A percentile compares a stretch with the other conserved stretches of the same genome.
Evolutionary conservation across 2,113 vertebrate species (phyloP).

Genomic region (Melanocharis versteri): DNA sequence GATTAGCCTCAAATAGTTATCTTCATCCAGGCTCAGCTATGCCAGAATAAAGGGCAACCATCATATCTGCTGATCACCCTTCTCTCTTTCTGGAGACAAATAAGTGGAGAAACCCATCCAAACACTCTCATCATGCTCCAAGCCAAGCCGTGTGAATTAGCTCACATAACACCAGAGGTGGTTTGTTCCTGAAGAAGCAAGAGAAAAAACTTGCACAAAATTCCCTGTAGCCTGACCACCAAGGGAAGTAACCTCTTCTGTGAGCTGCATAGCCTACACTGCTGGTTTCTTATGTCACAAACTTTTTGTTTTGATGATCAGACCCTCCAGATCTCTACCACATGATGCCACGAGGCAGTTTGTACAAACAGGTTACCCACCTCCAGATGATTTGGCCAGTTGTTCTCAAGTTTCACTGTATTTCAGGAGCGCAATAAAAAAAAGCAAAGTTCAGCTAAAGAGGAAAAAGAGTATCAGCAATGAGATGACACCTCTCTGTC

Average conservation of each 20-base stretch:
- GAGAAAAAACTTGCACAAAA: neutral
- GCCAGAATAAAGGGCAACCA: neutral
- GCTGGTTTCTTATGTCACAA: neutral
- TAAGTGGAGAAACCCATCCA: neutral
- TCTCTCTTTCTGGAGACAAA: neutral
- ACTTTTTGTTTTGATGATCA: neutral
- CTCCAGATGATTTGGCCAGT: neutral
- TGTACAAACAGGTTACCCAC: neutral
- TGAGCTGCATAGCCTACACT: neutral
- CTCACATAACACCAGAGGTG: neutral
- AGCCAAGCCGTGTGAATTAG: neutral
- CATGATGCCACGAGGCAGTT: neutral
- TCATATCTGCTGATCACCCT: neutral
- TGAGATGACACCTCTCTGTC: neutral
- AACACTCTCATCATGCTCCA: neutral
- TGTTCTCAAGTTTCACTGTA: neutral
- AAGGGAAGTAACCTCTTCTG: neutral
- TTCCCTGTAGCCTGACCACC: neutral
- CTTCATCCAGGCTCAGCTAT: neutral
- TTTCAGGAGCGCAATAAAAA: neutral
- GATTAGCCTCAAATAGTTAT: neutral
- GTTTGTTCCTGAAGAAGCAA: neutral
- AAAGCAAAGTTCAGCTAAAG: neutral
- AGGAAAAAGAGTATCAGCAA: neutral
- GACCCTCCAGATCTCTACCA: neutral